Percentiles rank a stretch among this genome's conserved stretches.
phyloP scores from a whole-genome alignment of 1,140 invertebrate genomes.

The Fopius arisanus region DNA sequence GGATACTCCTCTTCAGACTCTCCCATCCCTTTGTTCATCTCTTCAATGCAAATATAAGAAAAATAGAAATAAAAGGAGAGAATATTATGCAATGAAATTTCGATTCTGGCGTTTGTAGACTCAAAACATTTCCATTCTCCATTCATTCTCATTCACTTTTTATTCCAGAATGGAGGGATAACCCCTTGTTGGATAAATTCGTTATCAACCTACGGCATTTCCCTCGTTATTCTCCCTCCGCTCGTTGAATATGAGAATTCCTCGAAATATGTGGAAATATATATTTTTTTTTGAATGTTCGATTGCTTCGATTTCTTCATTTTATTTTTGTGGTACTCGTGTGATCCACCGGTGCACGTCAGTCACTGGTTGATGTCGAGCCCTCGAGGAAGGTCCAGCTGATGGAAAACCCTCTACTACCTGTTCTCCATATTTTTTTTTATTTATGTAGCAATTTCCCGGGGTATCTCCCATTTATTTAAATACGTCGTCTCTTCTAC shows the following conservation, averaged over 20 bases:
- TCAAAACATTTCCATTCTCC: constrained; percentile 25
- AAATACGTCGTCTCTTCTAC: neutral
- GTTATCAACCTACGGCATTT: constrained; percentile 18
- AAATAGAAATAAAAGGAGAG: neutral
- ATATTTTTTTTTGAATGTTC: neutral
- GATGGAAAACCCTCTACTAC: neutral
- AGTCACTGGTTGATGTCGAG: neutral
- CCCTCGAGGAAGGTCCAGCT: neutral
- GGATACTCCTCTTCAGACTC: neutral
- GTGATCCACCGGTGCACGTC: neutral
- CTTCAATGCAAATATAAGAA: neutral
- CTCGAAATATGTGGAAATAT: neutral
- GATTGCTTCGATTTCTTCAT: neutral
- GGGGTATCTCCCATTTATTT: neutral
- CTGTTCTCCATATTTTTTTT: neutral
- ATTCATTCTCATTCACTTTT: neutral
- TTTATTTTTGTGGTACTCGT: neutral
- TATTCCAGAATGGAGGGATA: neutral
- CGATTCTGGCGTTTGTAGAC: neutral
- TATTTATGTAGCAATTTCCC: neutral
- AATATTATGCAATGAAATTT: constrained; percentile 23
- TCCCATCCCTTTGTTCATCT: neutral
- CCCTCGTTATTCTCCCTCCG: neutral
- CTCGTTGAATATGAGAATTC: neutral
- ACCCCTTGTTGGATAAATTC: constrained; percentile 16